A percentile compares a stretch with the other conserved stretches of the same genome.
Conservation (phyloP, 2,113 vertebrate species). For the Saguinus imperator region DNA sequence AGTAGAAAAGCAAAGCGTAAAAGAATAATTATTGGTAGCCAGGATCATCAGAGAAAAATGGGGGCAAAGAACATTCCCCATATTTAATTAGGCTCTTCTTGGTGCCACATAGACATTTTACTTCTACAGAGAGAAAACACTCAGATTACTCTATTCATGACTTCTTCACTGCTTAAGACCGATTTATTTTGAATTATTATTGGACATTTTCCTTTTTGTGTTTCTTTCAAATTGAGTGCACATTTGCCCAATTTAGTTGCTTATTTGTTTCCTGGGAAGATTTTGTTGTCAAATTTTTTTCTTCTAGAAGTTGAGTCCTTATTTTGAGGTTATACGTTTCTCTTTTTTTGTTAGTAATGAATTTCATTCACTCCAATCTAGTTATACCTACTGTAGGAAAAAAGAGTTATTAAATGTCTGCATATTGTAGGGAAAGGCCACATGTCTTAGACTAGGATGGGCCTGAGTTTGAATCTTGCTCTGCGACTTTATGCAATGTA, state of each 20-base stretch:
- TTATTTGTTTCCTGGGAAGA: constrained; percentile 46
- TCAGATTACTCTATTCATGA: background rate
- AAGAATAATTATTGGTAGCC: background rate
- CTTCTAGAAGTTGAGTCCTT: constrained; percentile 12
- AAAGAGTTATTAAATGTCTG: background rate
- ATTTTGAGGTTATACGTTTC: background rate
- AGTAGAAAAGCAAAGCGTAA: background rate
- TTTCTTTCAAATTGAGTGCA: constrained; percentile 54
- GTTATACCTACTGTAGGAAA: background rate
- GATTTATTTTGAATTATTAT: constrained; percentile 54
- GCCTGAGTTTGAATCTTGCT: background rate
- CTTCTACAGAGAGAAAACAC: background rate
- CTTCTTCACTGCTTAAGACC: constrained; percentile 12
- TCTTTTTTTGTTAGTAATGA: constrained; percentile 19
- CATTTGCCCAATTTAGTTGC: constrained; percentile 40
- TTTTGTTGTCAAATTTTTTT: constrained; percentile 29
- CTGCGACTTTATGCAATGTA: background rate
- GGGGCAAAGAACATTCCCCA: background rate
- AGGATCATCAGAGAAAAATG: background rate
- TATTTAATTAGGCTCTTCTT: background rate
- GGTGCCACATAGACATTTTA: background rate
- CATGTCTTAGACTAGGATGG: background rate
- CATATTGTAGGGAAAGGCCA: background rate
- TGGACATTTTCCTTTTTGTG: constrained; percentile 41
- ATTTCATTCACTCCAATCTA: background rate